Percentiles rank a stretch among this genome's conserved stretches.
Evolutionary conservation across 2,888 invertebrate species (phyloP).

Genomic region (Tetragonula carbonaria): DNA sequence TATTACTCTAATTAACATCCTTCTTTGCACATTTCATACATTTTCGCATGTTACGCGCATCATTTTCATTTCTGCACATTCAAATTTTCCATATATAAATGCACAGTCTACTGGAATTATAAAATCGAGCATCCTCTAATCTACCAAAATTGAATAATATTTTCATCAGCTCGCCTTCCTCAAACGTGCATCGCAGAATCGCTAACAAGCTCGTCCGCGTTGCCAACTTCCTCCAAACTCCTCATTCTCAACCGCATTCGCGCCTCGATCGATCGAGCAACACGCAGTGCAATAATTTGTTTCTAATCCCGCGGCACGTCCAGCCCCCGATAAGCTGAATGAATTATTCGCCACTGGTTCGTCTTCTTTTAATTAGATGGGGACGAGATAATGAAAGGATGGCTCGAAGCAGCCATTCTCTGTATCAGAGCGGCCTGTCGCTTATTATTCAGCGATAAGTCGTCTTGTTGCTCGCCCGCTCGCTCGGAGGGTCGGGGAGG

Average conservation of each 20-base stretch:
- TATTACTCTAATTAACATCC: too few relatives aligned
- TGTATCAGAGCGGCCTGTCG: not conserved
- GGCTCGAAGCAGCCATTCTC: conserved; percentile 3
- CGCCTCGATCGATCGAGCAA: conserved; percentile 8
- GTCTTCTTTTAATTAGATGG: conserved; percentile 25
- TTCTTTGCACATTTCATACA: too few relatives aligned
- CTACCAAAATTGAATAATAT: too few relatives aligned
- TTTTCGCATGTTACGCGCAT: too few relatives aligned
- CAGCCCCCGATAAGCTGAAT: conserved; percentile 12
- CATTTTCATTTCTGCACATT: too few relatives aligned
- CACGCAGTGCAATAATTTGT: conserved; percentile 16
- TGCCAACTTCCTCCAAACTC: not conserved
- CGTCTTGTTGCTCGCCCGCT: not conserved
- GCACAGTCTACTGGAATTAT: too few relatives aligned
- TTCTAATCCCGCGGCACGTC: conserved; percentile 12
- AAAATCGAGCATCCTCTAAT: too few relatives aligned
- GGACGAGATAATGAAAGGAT: conserved; percentile 15
- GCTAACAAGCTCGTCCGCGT: conserved; percentile 11
- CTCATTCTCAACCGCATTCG: not conserved
- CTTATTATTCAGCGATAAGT: conserved; percentile 43
- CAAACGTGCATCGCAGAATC: not conserved
- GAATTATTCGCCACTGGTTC: conserved; percentile 3
- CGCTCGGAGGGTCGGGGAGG: too few relatives aligned
- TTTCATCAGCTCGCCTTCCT: too few relatives aligned
- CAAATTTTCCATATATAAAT: too few relatives aligned